Conservation (phyloP, 1,140 invertebrate genomes). For the Araneus ventricosus region DNA sequence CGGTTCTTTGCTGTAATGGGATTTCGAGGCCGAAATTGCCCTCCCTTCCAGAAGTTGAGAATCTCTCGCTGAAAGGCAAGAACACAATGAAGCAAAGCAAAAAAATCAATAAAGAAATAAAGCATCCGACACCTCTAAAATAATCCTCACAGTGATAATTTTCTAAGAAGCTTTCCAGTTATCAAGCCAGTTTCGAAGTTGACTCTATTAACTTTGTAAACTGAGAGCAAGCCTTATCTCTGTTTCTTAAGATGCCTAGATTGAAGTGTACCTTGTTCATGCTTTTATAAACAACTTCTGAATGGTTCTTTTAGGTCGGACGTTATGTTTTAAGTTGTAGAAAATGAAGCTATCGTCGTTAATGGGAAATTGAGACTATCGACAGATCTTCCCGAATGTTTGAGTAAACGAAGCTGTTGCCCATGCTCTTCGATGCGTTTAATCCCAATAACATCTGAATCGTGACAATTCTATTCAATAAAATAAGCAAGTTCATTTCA, state of each 20-base stretch:
- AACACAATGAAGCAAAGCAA: too few species aligned
- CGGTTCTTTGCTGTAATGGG: too few species aligned
- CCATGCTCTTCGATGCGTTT: background rate
- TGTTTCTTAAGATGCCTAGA: background rate
- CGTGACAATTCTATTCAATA: background rate
- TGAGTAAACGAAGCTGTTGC: conserved; percentile 1
- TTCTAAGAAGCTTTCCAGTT: too few species aligned
- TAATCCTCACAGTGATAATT: too few species aligned
- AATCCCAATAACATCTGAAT: conserved; percentile 7
- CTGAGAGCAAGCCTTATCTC: background rate
- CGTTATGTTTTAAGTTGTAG: background rate
- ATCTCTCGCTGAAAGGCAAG: too few species aligned
- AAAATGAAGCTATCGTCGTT: background rate
- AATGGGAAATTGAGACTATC: background rate
- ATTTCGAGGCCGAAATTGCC: too few species aligned
- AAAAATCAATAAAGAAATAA: too few species aligned
- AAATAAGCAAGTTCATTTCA: background rate
- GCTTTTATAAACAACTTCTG: conserved; percentile 4
- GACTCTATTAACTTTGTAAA: background rate
- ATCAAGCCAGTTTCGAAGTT: background rate
- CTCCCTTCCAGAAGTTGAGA: too few species aligned
- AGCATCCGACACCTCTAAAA: too few species aligned
- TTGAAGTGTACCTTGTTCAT: background rate
- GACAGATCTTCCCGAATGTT: background rate
- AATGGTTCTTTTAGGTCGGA: background rate